A percentile compares a stretch with the other conserved stretches of the same genome.
Evolutionary conservation across 1,140 invertebrate genomes (phyloP).

Genomic region (Aplysia californica): DNA sequence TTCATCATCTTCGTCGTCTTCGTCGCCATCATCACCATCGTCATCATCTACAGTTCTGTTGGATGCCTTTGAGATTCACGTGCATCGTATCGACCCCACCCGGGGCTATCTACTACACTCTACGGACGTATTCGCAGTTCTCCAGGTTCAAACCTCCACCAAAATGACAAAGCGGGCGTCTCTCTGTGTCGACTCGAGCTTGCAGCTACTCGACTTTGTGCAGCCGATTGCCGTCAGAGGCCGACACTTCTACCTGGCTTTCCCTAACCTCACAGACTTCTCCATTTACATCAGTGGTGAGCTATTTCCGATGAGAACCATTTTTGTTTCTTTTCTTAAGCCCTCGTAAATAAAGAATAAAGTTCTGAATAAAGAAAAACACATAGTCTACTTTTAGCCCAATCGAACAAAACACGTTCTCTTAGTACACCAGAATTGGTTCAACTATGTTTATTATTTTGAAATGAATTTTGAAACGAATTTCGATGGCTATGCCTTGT

Average conservation of each 20-base stretch:
- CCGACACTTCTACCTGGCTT: slow-evolving; percentile 5
- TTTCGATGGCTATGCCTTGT: no score
- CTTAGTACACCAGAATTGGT: no score
- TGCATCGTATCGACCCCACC: neutral
- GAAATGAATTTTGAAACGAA: no score
- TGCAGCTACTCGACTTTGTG: slow-evolving; percentile 8
- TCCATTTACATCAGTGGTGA: neutral
- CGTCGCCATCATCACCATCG: neutral
- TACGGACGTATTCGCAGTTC: slow-evolving; percentile 1
- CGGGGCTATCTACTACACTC: neutral
- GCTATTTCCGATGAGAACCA: no score
- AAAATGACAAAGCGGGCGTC: neutral
- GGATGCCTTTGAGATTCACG: slow-evolving; percentile 21
- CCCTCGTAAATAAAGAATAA: no score
- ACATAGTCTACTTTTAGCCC: no score
- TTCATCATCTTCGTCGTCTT: no score
- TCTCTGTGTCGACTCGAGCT: neutral
- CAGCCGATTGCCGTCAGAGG: neutral
- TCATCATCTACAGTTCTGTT: neutral
- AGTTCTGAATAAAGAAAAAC: no score
- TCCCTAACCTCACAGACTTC: slow-evolving; percentile 10
- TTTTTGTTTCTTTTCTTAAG: no score
- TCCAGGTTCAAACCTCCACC: neutral
- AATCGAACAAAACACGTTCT: no score
- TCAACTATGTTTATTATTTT: no score